Evolutionary conservation across 2,888 invertebrate species (phyloP), one percentile per base, ranked within the genome.

Genomic region (Leptinotarsa tumamoca): DNA sequence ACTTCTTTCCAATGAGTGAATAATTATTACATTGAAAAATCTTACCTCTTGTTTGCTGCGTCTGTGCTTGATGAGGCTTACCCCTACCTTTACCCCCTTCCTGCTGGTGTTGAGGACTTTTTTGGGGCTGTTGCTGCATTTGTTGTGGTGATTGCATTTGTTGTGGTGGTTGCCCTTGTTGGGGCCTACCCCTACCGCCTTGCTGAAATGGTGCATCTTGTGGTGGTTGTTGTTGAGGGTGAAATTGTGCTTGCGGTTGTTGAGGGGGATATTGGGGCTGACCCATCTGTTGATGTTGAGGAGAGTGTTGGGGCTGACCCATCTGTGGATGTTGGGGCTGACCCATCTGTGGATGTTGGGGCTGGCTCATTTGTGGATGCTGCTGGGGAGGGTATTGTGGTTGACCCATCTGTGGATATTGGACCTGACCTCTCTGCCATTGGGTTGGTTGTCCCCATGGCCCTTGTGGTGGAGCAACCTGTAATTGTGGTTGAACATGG

Each of bases 231-330:
- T 71, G 77, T 27, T 51, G 75, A 17, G 52, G 52, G n/a, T 3
- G 79, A 49, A 70, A 79, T 63, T 68, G 74, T 72, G 50, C 73
- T 74, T 75, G 78, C 56, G 66, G 73, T 63, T 80, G 78, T 63
- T 77, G 78, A 43, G 73, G 75, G 54, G 56, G 76, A 21, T 23
- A 23, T 21, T 58, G 23, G 23, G 13, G 58, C 18, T 58, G 43
- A 43, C 43, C 43, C 43, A 43, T 10, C 43, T 43, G 43, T 10
- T 10, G 43, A 43, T 43, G 33, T 10, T 68, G 68, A 17, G 54
- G 68, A 13, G 68, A 17, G 21, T 21, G 10, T 51, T 23, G 51
- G 14, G 51, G 50, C n/a, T 68, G 68, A 23, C 52, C 51, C 51
- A 23, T 21, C 17, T 50, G 68, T 14, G 43, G 58, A 4, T 71